These are phyloP conservation scores for Mus musculus DNA, from an alignment of 2,113 vertebrate genomes.

Conservation along the genomic window DNA sequence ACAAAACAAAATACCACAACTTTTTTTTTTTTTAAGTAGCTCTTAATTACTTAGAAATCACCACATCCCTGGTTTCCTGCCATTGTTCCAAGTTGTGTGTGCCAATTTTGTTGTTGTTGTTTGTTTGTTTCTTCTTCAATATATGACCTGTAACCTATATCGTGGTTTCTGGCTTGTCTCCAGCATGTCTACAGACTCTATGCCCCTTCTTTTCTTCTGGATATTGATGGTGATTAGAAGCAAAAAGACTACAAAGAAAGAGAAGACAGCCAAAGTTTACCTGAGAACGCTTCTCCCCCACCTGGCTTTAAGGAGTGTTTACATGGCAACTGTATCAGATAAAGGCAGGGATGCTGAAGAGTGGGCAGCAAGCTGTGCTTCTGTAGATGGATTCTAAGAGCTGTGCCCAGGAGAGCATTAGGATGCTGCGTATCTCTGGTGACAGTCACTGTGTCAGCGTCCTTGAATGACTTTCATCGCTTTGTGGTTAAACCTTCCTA, in stretches of 20 bases:
- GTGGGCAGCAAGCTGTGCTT: not conserved
- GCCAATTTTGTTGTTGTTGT: conserved; percentile 10
- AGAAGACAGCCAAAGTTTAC: conserved; percentile 4
- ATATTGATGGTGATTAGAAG: not conserved
- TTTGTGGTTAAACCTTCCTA: conserved; percentile 7
- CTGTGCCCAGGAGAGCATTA: not conserved
- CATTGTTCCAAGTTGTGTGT: conserved; percentile 43
- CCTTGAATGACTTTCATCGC: not conserved
- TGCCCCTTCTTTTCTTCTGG: not conserved
- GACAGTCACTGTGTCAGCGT: not conserved
- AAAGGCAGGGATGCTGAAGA: not conserved
- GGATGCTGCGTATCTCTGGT: not conserved
- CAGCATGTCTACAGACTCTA: not conserved
- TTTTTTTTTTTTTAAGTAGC: conserved; percentile 9
- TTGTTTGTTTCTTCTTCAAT: conserved; percentile 48
- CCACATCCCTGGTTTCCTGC: conserved; percentile 36
- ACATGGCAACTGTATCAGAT: not conserved
- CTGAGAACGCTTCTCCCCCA: not conserved
- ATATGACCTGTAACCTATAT: not conserved
- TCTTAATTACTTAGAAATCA: conserved; percentile 65
- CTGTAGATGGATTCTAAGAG: not conserved
- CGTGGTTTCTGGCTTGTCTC: conserved; percentile 27
- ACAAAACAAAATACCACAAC: not conserved
- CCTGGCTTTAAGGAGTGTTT: not conserved
- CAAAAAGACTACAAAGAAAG: not conserved